A percentile compares a stretch with the other conserved stretches of the same genome.
Evolutionary conservation across 2,797 vertebrate genomes (phyloP).

Genomic region (Pterois miles): DNA sequence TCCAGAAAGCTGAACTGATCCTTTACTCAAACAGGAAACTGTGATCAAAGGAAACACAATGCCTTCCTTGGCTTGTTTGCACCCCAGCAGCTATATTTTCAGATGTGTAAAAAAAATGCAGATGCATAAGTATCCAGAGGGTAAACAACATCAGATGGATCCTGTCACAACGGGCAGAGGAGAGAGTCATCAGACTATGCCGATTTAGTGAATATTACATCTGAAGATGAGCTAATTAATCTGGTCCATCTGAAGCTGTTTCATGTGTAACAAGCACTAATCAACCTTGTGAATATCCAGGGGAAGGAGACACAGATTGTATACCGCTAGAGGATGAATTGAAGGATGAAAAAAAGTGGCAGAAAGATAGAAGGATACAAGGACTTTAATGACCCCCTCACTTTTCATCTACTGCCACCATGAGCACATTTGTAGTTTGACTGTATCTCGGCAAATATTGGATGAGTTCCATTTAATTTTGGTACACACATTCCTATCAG

Average conservation of each 20-base stretch:
- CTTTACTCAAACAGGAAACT: conserved; percentile 55
- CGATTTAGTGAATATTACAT: conserved; percentile 80
- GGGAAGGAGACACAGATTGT: conserved; percentile 15
- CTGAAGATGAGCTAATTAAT: conserved; percentile 80
- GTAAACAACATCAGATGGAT: conserved; percentile 74
- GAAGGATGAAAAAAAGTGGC: neutral
- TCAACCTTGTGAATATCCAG: conserved; percentile 55
- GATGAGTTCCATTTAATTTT: too few relatives aligned
- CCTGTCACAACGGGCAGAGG: conserved; percentile 56
- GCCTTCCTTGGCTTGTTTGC: conserved; percentile 49
- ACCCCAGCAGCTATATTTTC: conserved; percentile 32
- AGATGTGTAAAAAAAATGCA: conserved; percentile 56
- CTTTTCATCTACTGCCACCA: too few relatives aligned
- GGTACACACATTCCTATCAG: too few relatives aligned
- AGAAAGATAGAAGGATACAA: neutral
- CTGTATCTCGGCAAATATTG: too few relatives aligned
- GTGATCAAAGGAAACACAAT: conserved; percentile 60
- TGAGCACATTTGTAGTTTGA: too few relatives aligned
- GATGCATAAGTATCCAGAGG: conserved; percentile 56
- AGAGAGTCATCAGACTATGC: conserved; percentile 57
- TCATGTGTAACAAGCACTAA: conserved; percentile 57
- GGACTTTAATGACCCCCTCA: too few relatives aligned
- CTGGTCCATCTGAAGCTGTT: conserved; percentile 56
- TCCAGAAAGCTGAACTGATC: conserved; percentile 57
- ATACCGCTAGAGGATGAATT: conserved; percentile 9